phyloP scores from a whole-genome alignment of 2,113 vertebrate species.

The Chloebia gouldiae region DNA sequence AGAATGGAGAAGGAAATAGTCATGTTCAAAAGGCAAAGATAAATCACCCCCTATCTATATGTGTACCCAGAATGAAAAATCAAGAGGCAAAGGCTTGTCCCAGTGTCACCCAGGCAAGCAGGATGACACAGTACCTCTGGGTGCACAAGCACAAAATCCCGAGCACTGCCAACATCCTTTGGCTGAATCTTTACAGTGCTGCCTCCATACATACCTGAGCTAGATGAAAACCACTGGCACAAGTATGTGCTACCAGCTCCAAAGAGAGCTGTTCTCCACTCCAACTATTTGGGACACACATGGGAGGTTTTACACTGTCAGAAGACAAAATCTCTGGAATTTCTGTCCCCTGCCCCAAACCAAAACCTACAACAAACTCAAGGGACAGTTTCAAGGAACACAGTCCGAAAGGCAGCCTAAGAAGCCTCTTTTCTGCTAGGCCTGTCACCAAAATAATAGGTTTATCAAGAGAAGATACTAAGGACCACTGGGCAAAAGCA shows the following conservation, averaged over 20 bases:
- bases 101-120: background rate
- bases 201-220: background rate
- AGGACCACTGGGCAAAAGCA: background rate
- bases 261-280: background rate
- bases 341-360: background rate
- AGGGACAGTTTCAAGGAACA: background rate
- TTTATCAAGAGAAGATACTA: background rate
- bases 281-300: background rate
- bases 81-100: background rate
- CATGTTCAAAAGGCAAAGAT: background rate
- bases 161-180: background rate
- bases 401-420: background rate
- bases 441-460: background rate
- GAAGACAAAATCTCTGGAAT: background rate
- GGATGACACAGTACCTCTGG: background rate
- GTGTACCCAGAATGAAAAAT: background rate
- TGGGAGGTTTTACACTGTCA: background rate
- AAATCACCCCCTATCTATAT: background rate
- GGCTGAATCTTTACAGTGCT: fast-evolving
- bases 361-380: background rate
- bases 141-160: background rate
- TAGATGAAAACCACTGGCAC: background rate
- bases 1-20: background rate
- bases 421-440: background rate
- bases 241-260: background rate